Percentiles rank a stretch among this genome's conserved stretches.
Conservation (phyloP, 2,113 vertebrate species). For the Amazona guildingii region DNA sequence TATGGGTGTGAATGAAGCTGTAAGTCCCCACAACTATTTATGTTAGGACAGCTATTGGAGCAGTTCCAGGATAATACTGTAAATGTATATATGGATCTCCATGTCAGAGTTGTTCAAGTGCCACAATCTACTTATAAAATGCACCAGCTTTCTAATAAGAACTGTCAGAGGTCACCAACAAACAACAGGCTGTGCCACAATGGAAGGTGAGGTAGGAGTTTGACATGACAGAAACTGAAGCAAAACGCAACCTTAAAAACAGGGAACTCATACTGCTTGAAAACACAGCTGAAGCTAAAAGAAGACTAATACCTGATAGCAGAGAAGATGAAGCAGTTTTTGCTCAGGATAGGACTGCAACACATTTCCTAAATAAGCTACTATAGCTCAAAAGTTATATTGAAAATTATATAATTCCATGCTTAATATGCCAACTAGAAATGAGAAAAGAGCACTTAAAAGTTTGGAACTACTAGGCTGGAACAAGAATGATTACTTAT, state of each 20-base stretch:
- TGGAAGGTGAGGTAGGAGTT: background rate
- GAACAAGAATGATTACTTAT: slow-evolving; percentile 22
- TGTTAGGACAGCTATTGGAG: background rate
- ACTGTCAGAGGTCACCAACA: background rate
- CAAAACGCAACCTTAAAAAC: background rate
- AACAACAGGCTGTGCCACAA: background rate
- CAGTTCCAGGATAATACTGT: background rate
- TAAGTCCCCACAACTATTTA: background rate
- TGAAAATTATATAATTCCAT: background rate
- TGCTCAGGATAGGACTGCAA: background rate
- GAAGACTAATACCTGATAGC: background rate
- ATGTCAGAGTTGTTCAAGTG: background rate
- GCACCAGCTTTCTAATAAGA: background rate
- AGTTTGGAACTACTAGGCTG: slow-evolving; percentile 7
- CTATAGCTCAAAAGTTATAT: background rate
- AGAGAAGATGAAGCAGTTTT: background rate
- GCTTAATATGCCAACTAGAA: slow-evolving; percentile 26
- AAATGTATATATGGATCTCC: background rate
- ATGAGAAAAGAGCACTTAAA: slow-evolving; percentile 17
- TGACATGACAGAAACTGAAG: background rate
- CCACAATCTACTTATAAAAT: background rate
- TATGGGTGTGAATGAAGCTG: background rate
- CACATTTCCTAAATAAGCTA: background rate
- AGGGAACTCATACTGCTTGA: background rate
- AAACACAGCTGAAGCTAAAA: background rate